Percentiles rank a stretch among this genome's conserved stretches.
phyloP scores from a whole-genome alignment of 2,113 vertebrate genomes.

The Vimba vimba region DNA sequence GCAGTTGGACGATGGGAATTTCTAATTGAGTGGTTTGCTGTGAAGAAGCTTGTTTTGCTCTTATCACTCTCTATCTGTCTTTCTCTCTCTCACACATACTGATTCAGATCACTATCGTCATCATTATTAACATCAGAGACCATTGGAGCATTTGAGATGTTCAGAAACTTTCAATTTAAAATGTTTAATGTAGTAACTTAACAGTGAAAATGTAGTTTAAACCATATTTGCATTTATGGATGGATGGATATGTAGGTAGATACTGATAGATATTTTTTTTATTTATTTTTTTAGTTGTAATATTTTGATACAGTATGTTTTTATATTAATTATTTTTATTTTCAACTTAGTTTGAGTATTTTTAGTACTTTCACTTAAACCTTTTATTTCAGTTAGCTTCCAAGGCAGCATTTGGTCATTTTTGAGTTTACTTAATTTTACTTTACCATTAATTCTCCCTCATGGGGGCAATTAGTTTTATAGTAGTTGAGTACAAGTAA shows the following conservation, averaged over 20 bases:
- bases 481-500: neutral
- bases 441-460: neutral
- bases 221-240: neutral
- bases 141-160: neutral
- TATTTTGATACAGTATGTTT: too few species aligned
- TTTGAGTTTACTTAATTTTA: neutral
- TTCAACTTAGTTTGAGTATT: too few species aligned
- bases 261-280: too few species aligned
- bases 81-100: neutral
- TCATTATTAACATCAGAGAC: neutral
- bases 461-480: neutral
- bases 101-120: neutral
- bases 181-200: neutral
- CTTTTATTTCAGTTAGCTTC: neutral
- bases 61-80: neutral
- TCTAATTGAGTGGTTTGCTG: constrained; percentile 42
- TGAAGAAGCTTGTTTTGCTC: constrained; percentile 23
- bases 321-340: too few species aligned
- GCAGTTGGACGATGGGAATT: constrained; percentile 7
- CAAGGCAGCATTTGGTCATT: neutral
- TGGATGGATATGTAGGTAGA: neutral
- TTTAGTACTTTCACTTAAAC: neutral
- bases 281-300: too few species aligned
- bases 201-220: neutral
- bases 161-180: neutral